Percentiles rank a stretch among this genome's conserved stretches.
These are phyloP conservation scores for Troides oblongomaculatus DNA, from an alignment of 2,888 invertebrate species.

Conservation along the genomic window DNA sequence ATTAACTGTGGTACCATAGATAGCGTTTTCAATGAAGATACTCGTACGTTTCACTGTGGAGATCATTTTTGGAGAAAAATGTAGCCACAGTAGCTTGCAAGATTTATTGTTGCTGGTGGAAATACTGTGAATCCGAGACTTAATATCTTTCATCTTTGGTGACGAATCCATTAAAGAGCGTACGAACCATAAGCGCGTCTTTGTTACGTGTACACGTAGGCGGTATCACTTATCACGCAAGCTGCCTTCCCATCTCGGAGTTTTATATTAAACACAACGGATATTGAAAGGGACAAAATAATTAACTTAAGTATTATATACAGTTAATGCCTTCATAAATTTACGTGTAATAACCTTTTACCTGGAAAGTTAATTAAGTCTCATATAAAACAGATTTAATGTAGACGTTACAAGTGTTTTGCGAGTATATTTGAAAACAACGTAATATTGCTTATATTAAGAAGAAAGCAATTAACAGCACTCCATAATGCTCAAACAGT, in stretches of 20 bases:
- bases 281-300: not conserved
- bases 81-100: too few species aligned
- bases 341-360: not conserved
- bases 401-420: not conserved
- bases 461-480: not conserved
- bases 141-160: too few species aligned
- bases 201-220: too few species aligned
- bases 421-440: not conserved
- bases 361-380: conserved; percentile 4
- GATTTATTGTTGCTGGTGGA: too few species aligned
- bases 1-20: not conserved
- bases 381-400: not conserved
- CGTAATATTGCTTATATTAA: not conserved
- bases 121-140: too few species aligned
- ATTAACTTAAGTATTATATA: not conserved
- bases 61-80: too few species aligned
- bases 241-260: too few species aligned
- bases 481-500: not conserved
- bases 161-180: too few species aligned
- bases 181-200: too few species aligned
- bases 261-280: too few species aligned
- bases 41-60: too few species aligned
- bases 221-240: too few species aligned
- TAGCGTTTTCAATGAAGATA: not conserved
- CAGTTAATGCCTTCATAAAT: not conserved